Conservation (phyloP, 2,888 invertebrate species). For the Netelia inedita region DNA sequence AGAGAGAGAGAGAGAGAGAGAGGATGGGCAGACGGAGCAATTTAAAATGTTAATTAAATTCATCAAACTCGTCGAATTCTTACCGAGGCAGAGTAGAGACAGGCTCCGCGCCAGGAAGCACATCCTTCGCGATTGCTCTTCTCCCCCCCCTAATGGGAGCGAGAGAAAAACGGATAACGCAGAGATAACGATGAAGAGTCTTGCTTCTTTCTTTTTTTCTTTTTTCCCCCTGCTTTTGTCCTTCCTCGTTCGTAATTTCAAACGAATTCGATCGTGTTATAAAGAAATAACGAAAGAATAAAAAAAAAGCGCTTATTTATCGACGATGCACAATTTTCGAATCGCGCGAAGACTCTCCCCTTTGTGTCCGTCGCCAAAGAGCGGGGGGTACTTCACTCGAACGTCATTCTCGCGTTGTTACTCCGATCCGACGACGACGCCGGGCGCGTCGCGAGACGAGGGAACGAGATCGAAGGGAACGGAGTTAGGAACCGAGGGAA, state of each 20-base stretch:
- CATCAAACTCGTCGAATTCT: conserved; percentile 53
- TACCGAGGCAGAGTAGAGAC: conserved; percentile 64
- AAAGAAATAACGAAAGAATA: not conserved
- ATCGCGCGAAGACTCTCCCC: conserved; percentile 3
- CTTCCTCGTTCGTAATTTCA: too few species aligned
- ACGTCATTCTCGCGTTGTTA: conserved; percentile 36
- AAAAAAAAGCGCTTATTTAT: not conserved
- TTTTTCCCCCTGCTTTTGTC: not conserved
- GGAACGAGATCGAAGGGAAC: too few species aligned
- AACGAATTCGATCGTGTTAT: too few species aligned
- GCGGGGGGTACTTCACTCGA: conserved; percentile 41
- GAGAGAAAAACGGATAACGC: conserved; percentile 24
- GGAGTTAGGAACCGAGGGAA: too few species aligned
- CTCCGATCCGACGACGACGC: not conserved
- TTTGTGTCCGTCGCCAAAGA: conserved; percentile 17
- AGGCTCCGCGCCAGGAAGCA: conserved; percentile 65
- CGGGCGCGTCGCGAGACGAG: too few species aligned
- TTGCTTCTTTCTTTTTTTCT: not conserved
- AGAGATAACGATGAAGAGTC: not conserved
- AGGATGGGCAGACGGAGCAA: conserved; percentile 3
- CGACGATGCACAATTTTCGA: not conserved
- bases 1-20: conserved; percentile 1
- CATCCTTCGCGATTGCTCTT: conserved; percentile 63
- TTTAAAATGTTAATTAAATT: conserved; percentile 16
- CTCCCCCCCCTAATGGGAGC: conserved; percentile 23